A percentile compares a stretch with the other conserved stretches of the same genome.
Evolutionary conservation across 2,113 vertebrate species (phyloP).

Genomic region (Entosphenus tridentatus): DNA sequence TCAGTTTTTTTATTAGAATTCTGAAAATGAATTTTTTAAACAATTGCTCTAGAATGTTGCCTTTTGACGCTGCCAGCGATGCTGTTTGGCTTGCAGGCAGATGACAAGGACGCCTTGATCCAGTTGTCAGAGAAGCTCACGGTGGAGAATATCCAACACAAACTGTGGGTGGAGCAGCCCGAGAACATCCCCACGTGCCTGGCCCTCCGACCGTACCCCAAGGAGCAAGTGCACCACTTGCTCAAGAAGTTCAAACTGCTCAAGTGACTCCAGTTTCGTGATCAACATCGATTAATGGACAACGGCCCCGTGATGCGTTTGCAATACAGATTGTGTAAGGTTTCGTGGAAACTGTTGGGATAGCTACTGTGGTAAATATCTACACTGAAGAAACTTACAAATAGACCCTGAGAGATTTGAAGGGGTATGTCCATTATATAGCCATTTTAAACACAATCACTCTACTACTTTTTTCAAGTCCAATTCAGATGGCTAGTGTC

Average conservation of each 20-base stretch:
- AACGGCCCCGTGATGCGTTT: too few relatives aligned
- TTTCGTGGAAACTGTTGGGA: too few relatives aligned
- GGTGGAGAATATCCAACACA: slow-evolving; percentile 33
- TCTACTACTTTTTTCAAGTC: too few relatives aligned
- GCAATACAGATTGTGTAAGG: too few relatives aligned
- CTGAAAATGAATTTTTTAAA: neutral
- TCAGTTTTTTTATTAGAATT: neutral
- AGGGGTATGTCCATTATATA: too few relatives aligned
- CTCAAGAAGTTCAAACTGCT: slow-evolving; percentile 55
- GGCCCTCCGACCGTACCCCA: slow-evolving; percentile 51
- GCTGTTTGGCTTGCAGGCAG: slow-evolving; percentile 25
- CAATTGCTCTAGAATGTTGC: neutral
- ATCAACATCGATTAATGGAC: too few relatives aligned
- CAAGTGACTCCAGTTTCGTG: slow-evolving; percentile 23
- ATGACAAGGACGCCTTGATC: slow-evolving; percentile 33
- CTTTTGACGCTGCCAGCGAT: neutral
- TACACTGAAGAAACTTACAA: too few relatives aligned
- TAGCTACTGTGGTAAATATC: too few relatives aligned
- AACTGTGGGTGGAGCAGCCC: slow-evolving; percentile 59
- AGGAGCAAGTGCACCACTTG: slow-evolving; percentile 41
- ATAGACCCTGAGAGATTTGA: too few relatives aligned
- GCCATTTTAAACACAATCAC: too few relatives aligned
- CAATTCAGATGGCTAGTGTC: too few relatives aligned
- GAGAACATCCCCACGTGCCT: slow-evolving; percentile 56
- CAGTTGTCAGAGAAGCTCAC: slow-evolving; percentile 27